A percentile compares a stretch with the other conserved stretches of the same genome.
These are phyloP conservation scores for Dromiciops gliroides DNA, from an alignment of 2,113 vertebrate species.

Conservation along the genomic window DNA sequence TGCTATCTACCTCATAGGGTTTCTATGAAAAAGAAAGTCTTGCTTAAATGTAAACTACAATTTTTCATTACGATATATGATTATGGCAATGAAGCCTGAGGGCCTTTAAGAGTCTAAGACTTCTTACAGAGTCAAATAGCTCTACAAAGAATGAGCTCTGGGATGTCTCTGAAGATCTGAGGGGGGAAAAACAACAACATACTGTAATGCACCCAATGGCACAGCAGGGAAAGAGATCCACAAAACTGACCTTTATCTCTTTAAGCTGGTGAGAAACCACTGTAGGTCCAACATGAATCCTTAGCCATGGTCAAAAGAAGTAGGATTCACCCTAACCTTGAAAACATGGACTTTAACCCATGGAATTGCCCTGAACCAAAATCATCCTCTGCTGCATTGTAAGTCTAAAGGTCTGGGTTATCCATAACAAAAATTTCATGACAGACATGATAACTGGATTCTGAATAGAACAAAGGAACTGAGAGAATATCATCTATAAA, in stretches of 20 bases:
- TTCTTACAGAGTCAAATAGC: not conserved
- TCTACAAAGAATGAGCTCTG: not conserved
- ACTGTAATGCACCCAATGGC: not conserved
- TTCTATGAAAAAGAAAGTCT: not conserved
- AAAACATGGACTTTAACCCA: not conserved
- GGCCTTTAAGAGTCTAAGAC: not conserved
- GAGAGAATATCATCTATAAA: slow-evolving; percentile 9
- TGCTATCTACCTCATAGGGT: not conserved
- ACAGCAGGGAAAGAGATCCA: not conserved
- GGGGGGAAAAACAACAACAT: not conserved
- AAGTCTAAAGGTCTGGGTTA: not conserved
- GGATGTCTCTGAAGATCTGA: not conserved
- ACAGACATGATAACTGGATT: not conserved
- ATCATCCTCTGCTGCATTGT: not conserved
- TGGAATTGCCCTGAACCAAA: accelerated
- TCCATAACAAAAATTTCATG: not conserved
- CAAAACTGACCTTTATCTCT: not conserved
- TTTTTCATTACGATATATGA: not conserved
- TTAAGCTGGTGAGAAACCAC: not conserved
- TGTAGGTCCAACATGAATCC: not conserved
- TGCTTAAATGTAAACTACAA: not conserved
- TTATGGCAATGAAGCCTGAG: not conserved
- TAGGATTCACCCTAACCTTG: not conserved
- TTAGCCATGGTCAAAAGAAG: not conserved
- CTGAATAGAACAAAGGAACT: not conserved